A percentile compares a stretch with the other conserved stretches of the same genome.
These are phyloP conservation scores for Mystacides longicornis DNA, from an alignment of 2,888 invertebrate genomes.

Conservation along the genomic window DNA sequence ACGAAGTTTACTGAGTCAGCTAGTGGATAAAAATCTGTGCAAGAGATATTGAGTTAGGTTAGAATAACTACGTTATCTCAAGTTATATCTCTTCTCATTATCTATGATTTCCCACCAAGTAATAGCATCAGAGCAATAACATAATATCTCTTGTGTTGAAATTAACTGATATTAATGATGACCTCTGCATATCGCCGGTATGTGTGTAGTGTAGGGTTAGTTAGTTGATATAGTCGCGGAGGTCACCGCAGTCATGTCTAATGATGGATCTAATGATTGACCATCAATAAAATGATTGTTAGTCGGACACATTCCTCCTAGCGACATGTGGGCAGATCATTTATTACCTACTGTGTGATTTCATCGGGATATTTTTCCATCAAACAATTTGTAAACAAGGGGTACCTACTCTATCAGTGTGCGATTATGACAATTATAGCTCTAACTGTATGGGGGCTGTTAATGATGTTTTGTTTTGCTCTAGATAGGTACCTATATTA, in stretches of 20 bases:
- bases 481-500: too few species aligned
- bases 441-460: too few species aligned
- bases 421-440: too few species aligned
- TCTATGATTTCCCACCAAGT: too few species aligned
- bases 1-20: too few species aligned
- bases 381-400: too few species aligned
- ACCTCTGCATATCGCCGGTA: neutral
- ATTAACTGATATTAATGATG: constrained; percentile 15
- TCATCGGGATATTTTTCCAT: constrained; percentile 5
- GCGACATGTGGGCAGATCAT: constrained; percentile 18
- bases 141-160: neutral
- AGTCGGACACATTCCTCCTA: neutral
- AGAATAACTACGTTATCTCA: neutral
- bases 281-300: constrained; percentile 24
- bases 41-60: too few species aligned
- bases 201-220: neutral
- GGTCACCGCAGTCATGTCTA: constrained; percentile 12
- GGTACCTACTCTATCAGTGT: too few species aligned
- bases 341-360: neutral
- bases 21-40: too few species aligned
- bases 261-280: constrained; percentile 23
- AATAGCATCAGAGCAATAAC: neutral
- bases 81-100: constrained; percentile 4
- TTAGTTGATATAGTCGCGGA: neutral
- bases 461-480: too few species aligned